Evolutionary conservation across 2,113 vertebrate genomes (phyloP), one percentile per base, ranked within the genome.

Genomic region (Mormyrus iriodes): DNA sequence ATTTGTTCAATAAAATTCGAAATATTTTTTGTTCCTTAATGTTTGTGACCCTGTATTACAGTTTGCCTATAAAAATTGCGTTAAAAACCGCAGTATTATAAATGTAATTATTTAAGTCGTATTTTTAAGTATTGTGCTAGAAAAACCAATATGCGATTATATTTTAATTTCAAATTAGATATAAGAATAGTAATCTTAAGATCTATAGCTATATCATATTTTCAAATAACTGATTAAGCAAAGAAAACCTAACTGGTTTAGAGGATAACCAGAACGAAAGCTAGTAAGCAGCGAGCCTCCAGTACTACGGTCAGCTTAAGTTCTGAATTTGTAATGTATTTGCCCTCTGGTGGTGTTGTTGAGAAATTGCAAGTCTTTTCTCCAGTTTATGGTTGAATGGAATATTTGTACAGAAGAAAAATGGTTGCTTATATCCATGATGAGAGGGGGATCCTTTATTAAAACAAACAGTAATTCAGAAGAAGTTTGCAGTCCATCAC

Each of bases 261-360:
- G 0, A 84, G 9, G 21, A 19, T n/a, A 83, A 46, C 9, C 10
- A 24, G 42, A 79, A 42, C 24, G 15, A 46, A 84, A 21, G 10
- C 82, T 27, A 48, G 44, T 21, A 48, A 44, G 48, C 21, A 42
- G 82, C 44, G 17, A 84, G 24, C 48, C 21, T 84, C 44, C 19
- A 46, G 21, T 44, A 84, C 82, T 84, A 46, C n/a, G 42, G 42
- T 48, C 82, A 44, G 7, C 9, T 1, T n/a, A 46, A 84, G 44
- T 48, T 44, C n/a, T 51, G 85, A 51, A 51, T 86, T 86, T 35
- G 49, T 19, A 86, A 31, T 86, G 2, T 53, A 51, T 53, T 86
- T 86, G 85, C 85, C 85, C 85, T 86, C 85, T 86, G 27, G 85
- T 86, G 85, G 85, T n/a, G 49, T 7, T 15, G 27, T 13, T 51